Base-by-base conservation (phyloP, 2,888 invertebrate genomes). In the Pilophorus perplexus region DNA sequence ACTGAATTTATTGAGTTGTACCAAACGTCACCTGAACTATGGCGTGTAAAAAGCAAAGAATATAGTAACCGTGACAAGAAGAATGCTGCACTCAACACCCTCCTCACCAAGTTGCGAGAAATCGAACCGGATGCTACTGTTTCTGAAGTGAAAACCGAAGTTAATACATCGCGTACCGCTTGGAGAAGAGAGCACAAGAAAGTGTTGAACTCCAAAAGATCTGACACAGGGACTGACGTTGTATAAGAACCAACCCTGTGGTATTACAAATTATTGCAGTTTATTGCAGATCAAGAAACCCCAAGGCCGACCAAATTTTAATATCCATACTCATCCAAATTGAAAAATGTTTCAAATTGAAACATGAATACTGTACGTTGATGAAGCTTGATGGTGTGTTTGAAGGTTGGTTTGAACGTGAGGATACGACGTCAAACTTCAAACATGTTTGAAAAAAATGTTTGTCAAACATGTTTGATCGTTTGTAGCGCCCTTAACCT, bases 191-290 rank as follows among this genome's bases (percentile, higher is more conserved):
- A 22, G 27, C 52, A 52, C 52, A 52, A 52, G 52, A 52, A 22
- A 52, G 52, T 52, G 10, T 52, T 52, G 25, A 52, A 27, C 52
- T 52, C 52, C 52, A 52, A 52, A 52, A 52, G 52, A 52, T 52
- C 52, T 52, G 52, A 27, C 52, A n/a, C 33, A 52, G 23, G 22
- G 46, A n/a, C n/a, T n/a, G n/a, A n/a, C n/a, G 16, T 5, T 42
- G 42, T 42, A 42, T 42, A 42, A 5, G 42, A 42, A 42, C 42
- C 42, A 12, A 42, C 10, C 20, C 20, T 50, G 5, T 50, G 50
- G 50, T 50, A 50, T 14, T 50, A 50, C 50, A 50, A 50, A 5
- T 50, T 23, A 50, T 50, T 50, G 44, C 8, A 44, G 44, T 44
- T 44, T 44, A 44, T 44, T n/a, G 22, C 25, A 50, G 50, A 50